Conservation (phyloP, 2,797 vertebrate species). For the Pangasius krempfi region DNA sequence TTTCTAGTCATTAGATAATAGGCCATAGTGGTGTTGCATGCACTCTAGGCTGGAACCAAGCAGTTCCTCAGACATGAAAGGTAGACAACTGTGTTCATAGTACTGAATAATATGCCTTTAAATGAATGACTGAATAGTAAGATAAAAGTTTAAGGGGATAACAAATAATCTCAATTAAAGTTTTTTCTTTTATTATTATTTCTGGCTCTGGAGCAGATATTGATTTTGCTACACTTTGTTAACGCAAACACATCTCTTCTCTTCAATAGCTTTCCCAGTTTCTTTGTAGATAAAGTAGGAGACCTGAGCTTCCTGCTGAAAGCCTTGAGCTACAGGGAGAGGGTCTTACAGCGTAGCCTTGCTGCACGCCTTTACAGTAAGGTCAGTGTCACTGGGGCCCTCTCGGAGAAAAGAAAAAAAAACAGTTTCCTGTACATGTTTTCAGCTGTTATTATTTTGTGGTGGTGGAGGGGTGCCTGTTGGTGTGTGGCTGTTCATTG, state of each 20-base stretch:
- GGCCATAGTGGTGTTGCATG: neutral
- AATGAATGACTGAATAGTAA: neutral
- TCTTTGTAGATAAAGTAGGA: constrained; percentile 60
- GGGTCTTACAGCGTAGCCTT: constrained; percentile 66
- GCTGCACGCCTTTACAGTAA: constrained; percentile 69
- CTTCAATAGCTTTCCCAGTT: constrained; percentile 64
- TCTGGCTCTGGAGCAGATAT: neutral
- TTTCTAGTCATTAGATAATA: neutral
- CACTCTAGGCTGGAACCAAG: neutral
- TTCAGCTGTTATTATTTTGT: constrained; percentile 42
- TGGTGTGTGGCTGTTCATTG: neutral
- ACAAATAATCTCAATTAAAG: neutral
- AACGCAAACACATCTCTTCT: neutral
- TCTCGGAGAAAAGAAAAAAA: constrained; percentile 1
- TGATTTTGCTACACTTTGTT: neutral
- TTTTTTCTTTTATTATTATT: neutral
- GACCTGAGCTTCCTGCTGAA: constrained; percentile 68
- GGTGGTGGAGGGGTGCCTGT: neutral
- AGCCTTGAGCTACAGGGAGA: constrained; percentile 68
- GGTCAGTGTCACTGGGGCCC: constrained; percentile 55
- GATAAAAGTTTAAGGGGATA: neutral
- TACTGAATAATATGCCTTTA: neutral
- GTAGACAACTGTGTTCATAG: neutral
- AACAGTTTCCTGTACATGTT: constrained; percentile 17
- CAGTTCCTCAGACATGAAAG: neutral